Evolutionary conservation across 1,140 invertebrate species (phyloP).

Genomic region (Cyphomyrmex costatus): DNA sequence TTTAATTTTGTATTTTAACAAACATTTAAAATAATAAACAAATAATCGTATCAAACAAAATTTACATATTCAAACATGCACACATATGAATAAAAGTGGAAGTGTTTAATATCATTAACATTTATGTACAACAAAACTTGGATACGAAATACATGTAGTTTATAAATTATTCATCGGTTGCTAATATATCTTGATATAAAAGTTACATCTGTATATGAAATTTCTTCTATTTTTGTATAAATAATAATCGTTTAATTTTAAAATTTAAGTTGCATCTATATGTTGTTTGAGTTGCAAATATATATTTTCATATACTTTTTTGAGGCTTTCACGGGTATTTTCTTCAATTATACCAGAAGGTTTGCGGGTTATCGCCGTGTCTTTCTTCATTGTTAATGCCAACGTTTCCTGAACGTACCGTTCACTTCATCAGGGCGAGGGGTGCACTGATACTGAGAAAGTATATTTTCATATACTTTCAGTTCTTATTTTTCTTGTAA

Average conservation of each 20-base stretch:
- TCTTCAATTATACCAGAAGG: no score
- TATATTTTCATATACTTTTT: no score
- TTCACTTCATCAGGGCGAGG: no score
- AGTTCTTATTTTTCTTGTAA: background rate
- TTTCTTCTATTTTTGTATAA: background rate
- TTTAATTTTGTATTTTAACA: background rate
- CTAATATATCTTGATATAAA: background rate
- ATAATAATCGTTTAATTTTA: background rate
- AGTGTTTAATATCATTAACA: conserved; percentile 36
- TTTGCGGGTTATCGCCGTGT: no score
- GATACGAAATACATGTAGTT: background rate
- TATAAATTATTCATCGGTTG: conserved; percentile 35
- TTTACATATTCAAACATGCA: conserved; percentile 8
- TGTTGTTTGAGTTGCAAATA: background rate
- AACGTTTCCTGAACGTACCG: no score
- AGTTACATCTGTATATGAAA: background rate
- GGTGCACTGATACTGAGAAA: no score
- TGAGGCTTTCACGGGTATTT: no score
- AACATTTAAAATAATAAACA: conserved; percentile 8
- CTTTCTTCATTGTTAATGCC: no score
- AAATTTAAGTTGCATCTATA: background rate
- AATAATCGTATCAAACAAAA: background rate
- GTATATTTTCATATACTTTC: background rate
- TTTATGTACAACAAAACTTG: conserved; percentile 17
- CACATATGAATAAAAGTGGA: conserved; percentile 17